Evolutionary conservation across 2,797 vertebrate genomes (phyloP), one percentile per base, ranked within the genome.

Genomic region (Hoplostethus atlanticus): DNA sequence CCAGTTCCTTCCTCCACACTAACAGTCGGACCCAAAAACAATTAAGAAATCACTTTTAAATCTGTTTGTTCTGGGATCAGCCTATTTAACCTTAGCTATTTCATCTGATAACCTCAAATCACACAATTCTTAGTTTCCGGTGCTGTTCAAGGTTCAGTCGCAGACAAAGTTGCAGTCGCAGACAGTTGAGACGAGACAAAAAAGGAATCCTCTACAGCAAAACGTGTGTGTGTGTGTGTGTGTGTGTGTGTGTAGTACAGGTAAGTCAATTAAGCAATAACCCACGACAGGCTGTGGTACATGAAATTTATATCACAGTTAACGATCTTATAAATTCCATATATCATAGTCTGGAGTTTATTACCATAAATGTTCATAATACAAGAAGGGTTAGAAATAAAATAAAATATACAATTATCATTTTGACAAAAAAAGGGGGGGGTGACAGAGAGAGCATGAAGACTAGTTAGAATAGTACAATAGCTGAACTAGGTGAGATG

Each of bases 1-100:
- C 64, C 28, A 73, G 80, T 93, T 94, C 93, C 92, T 92, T 94
- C 92, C 92, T 87, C 77, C 51, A 58, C 74, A 85, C 86, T 79
- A 90, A 91, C 86, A 90, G 80, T 68, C 60, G 9, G 48, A 73
- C 73, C 48, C 70, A 68, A 77, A 77, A 77, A 90, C 84, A 89
- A 86, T 89, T 53, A 53, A 84, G 62, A 82, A 79, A 80, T 90
- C 68, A 88, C 87, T 77, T 85, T 81, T 64, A 79, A 83, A 52
- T 62, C 34, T 62, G 64, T 84, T 83, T 80, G 68, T 73, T 71
- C 73, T 78, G 31, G 36, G 69, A 70, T 77, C 68, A 63, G 64
- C 54, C 79, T 7, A 51, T 69, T 86, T 77, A 76, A 81, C 78
- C 73, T 71, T 47, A 80, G 25, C 31, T 51, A 55, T 63, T 83